Conservation (phyloP, 2,888 invertebrate species). For the Polia nebulosa region DNA sequence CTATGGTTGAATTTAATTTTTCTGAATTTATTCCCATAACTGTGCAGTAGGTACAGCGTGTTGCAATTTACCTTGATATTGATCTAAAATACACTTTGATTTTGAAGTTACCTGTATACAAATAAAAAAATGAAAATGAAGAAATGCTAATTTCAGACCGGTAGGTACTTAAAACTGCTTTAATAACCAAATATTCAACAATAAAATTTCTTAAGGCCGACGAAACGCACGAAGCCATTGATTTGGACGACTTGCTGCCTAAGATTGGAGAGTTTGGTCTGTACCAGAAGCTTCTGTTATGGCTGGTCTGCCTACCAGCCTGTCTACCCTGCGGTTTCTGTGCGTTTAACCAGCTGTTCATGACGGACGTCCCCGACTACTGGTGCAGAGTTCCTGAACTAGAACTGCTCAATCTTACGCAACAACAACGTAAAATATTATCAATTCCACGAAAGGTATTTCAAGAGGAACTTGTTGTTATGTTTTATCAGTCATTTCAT, state of each 20-base stretch:
- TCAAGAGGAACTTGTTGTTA: constrained; percentile 11
- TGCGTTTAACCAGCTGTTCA: constrained; percentile 98
- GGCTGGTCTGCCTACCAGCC: constrained; percentile 97
- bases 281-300: constrained; percentile 96
- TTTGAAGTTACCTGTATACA: constrained; percentile 5
- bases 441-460: constrained; percentile 92
- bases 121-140: too few species aligned
- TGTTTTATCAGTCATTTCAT: constrained; percentile 14
- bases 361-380: constrained; percentile 96
- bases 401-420: constrained; percentile 87
- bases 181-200: constrained; percentile 32
- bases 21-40: not conserved
- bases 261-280: constrained; percentile 97
- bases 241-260: constrained; percentile 96
- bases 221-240: constrained; percentile 88
- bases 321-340: constrained; percentile 97
- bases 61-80: not conserved
- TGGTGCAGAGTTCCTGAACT: constrained; percentile 96
- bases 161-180: too few species aligned
- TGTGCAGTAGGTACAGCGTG: not conserved
- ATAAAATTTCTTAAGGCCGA: constrained; percentile 44
- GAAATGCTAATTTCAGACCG: constrained; percentile 23
- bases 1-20: constrained; percentile 10
- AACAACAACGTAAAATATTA: constrained; percentile 91
- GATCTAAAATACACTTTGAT: not conserved